Base-by-base conservation (phyloP, 2,113 vertebrate genomes). In the Cinclus mexicanus region DNA sequence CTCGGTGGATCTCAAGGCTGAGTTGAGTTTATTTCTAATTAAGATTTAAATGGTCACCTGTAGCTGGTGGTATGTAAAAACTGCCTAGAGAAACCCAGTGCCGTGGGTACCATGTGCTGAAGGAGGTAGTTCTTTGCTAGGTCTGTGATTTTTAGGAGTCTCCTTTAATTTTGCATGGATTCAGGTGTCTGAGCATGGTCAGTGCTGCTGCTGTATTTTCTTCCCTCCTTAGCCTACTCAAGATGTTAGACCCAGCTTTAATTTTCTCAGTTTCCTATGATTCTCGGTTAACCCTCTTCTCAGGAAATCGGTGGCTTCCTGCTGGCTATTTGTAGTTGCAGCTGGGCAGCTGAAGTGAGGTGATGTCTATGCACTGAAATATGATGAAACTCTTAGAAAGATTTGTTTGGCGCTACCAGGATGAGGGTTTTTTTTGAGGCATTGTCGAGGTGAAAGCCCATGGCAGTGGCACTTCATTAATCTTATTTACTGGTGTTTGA, bases 221-320 rank as follows among this genome's bases (percentile, higher is more conserved):
- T 22, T 5, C 7, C 24, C 37, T 42, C 46, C 79, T 93, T 22
- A 50, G 63, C 67, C 33, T 44, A n/a, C 59, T 44, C 55, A 63
- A 70, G 70, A 74, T 2, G 20, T 74, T 63, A 44, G 33, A 52
- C 7, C 13, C 26, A 65, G 79, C 71, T 93, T 93, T 55, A 81
- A 21, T 93, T 84, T 90, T 95, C 68, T 78, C 63, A 0, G 0
- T 93, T 94, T 94, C 92, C 95, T 90, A 89, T 92, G 88, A 78
- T 93, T 95, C 90, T 93, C 12, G 0, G 75, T 92, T 93, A 78
- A 92, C 67, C 35, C 83, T 75, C 41, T 92, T 52, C 67, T 81
- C 95, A 96, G 94, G 94, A 96, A 96, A 90, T 81, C 10, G 0
- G 88, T 95, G 89, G 88, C 94, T 96, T 96, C 94, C 95, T 95